Evolutionary conservation across 2,888 invertebrate genomes (phyloP).

Genomic region (Rhagonycha lutea): DNA sequence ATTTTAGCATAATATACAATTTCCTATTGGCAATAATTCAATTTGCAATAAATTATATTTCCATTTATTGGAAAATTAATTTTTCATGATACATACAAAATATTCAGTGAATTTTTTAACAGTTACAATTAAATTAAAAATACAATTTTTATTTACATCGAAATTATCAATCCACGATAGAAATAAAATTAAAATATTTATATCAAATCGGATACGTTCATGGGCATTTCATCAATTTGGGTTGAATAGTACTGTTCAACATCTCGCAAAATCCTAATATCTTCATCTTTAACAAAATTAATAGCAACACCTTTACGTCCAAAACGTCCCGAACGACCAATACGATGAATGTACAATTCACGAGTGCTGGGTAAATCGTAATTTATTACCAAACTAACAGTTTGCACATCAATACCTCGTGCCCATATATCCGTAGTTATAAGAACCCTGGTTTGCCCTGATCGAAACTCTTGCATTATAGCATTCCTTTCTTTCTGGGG

Average conservation of each 20-base stretch:
- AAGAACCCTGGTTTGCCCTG: slow-evolving; percentile 90
- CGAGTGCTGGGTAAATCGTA: slow-evolving; percentile 99
- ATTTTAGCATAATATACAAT: neutral
- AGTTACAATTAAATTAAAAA: no score
- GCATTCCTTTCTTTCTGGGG: slow-evolving; percentile 97
- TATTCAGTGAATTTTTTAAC: no score
- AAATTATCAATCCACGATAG: no score
- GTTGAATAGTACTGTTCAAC: slow-evolving; percentile 99
- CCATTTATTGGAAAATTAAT: neutral
- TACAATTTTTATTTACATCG: no score
- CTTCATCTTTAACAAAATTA: slow-evolving; percentile 99
- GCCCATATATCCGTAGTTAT: slow-evolving; percentile 99
- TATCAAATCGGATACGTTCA: slow-evolving; percentile 91
- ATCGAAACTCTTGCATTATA: slow-evolving; percentile 98
- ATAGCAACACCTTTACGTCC: slow-evolving; percentile 99
- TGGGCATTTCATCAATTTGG: slow-evolving; percentile 99
- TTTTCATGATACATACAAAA: neutral
- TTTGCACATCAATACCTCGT: slow-evolving; percentile 98
- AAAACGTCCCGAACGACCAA: slow-evolving; percentile 96
- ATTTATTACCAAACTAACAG: slow-evolving; percentile 98
- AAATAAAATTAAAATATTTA: slow-evolving; percentile 54
- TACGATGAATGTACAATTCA: slow-evolving; percentile 99
- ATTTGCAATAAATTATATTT: neutral
- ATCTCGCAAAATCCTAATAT: slow-evolving; percentile 96
- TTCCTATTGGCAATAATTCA: neutral